Evolutionary conservation across 2,888 invertebrate genomes (phyloP), one percentile per base, ranked within the genome.

Genomic region (Caenorhabditis zanzibari): DNA sequence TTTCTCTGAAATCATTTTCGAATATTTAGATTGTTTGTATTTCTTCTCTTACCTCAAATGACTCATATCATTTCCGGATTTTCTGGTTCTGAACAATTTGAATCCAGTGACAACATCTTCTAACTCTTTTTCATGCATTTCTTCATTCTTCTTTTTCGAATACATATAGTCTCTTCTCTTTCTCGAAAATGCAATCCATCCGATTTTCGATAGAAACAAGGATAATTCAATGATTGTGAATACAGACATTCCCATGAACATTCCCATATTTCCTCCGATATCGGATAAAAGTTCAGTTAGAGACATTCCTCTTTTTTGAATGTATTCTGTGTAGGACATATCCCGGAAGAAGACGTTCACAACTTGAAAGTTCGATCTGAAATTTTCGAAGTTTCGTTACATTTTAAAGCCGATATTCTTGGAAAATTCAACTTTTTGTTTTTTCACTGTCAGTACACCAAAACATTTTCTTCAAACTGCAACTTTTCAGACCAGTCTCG

Each of bases 181-280:
- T 64, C 76, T 68, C 24, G 87, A 88, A 24, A 90, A 72, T 61
- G 85, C 85, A 19, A 90, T 80, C 90, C 90, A 90, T 19, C 81
- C 77, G 32, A 91, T 82, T 80, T 91, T 91, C n/a, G 83, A 82
- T 6, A 90, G 35, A 82, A 85, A 91, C 24, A 91, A 84, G 49
- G 86, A 58, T 6, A 90, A 49, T 74, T 91, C 91, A 52, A 86
- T 84, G 28, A 89, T 76, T 0, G 90, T 90, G 24, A 91, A 71
- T 19, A 91, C 77, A 14, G 86, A 87, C 90, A 91, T 91, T 35
- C 91, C 91, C 77, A 91, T 76, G 73, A 90, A 91, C 81, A 91
- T 81, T 16, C 91, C 91, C 88, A 91, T 88, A 44, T 90, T 91
- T 12, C 91, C 91, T 61, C 91, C 91, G 54, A 91, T 90, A 82